Conservation (phyloP, 2,113 vertebrate species). For the Orthonyx spaldingii region DNA sequence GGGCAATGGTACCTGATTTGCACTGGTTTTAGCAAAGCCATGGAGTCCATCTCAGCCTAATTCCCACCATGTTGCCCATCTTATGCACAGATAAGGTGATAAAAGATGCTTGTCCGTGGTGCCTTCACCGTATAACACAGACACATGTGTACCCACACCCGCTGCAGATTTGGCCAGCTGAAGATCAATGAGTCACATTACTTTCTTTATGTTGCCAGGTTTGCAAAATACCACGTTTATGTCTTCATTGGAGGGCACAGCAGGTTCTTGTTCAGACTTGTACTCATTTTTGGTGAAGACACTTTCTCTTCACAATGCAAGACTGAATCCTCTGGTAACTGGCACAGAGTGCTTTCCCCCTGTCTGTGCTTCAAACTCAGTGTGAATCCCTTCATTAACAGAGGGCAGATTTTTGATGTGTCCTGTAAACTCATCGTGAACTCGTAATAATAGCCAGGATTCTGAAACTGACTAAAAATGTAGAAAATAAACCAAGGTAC, state of each 20-base stretch:
- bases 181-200: neutral
- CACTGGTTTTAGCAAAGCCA: neutral
- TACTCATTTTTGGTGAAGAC: neutral
- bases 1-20: neutral
- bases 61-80: neutral
- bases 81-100: neutral
- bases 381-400: neutral
- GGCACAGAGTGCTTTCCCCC: neutral
- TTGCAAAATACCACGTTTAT: neutral
- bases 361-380: neutral
- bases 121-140: neutral
- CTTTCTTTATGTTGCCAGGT: neutral
- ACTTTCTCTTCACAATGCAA: neutral
- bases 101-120: accelerated
- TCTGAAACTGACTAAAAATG: neutral
- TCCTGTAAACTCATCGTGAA: neutral
- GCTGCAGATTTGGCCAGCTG: neutral
- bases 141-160: neutral
- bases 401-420: neutral
- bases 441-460: neutral
- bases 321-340: neutral
- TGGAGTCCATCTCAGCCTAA: neutral
- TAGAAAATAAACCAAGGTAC: neutral
- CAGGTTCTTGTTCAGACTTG: neutral
- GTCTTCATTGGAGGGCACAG: neutral